phyloP scores from a whole-genome alignment of 2,113 vertebrate species.

The Oncorhynchus gorbuscha region DNA sequence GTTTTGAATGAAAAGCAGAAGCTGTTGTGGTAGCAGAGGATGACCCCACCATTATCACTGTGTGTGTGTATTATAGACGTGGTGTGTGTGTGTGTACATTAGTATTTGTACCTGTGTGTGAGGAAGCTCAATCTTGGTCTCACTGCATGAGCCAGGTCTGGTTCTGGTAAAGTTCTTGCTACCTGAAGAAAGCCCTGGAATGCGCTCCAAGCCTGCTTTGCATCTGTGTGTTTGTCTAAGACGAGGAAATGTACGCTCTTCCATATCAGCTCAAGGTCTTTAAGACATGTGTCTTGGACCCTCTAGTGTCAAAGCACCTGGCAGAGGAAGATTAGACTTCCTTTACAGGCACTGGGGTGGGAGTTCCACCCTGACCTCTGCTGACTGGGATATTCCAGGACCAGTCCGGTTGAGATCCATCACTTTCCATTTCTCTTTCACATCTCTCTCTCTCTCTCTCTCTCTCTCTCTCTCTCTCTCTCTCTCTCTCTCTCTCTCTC shows the following conservation, averaged over 20 bases:
- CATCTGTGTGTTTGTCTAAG: not conserved
- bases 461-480: not conserved
- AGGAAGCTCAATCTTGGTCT: not conserved
- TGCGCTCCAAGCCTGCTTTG: not conserved
- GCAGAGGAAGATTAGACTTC: slow-evolving; percentile 49
- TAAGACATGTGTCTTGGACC: slow-evolving; percentile 46
- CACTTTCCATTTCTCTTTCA: slow-evolving; percentile 4
- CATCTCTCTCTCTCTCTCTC: not conserved
- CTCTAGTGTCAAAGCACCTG: slow-evolving; percentile 47
- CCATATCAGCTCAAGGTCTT: slow-evolving; percentile 47
- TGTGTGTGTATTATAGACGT: not conserved
- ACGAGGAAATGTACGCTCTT: not conserved
- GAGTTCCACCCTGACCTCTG: slow-evolving; percentile 50
- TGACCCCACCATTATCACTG: slow-evolving; percentile 38
- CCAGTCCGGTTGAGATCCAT: slow-evolving; percentile 31
- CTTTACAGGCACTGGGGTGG: slow-evolving; percentile 39
- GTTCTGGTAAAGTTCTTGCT: not conserved
- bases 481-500: not conserved
- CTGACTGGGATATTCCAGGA: slow-evolving; percentile 26
- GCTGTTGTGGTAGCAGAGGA: slow-evolving; percentile 40
- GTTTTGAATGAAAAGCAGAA: slow-evolving; percentile 58
- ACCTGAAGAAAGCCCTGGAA: not conserved
- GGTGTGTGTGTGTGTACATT: not conserved
- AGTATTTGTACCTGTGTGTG: slow-evolving; percentile 1
- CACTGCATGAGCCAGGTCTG: not conserved